Evolutionary conservation across 2,113 vertebrate genomes (phyloP), one percentile per base, ranked within the genome.

Genomic region (Baryphthengus martii): DNA sequence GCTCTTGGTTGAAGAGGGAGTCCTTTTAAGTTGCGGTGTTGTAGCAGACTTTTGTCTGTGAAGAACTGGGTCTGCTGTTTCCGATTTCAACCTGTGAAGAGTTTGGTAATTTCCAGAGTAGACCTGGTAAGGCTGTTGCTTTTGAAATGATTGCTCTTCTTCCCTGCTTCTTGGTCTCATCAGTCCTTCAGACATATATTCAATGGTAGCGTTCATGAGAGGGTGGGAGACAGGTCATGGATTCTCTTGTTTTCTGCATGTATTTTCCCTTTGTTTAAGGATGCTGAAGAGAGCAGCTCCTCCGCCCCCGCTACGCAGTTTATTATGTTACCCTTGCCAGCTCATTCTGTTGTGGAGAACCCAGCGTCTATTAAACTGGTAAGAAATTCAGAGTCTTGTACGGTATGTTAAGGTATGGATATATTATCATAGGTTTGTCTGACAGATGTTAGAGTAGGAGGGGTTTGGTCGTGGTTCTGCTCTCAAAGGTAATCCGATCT

Each of bases 301-400:
- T 96, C 98, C 80, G 83, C 97, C n/a, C 97, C 98, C 9, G 84
- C 98, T 67, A 93, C 98, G 33, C 98, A 99, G 68, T 97, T 99
- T 80, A 98, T 99, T 97, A 98, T 99, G 99, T 93, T 99, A 56
- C 98, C 99, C 67, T 88, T 99, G n/a, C 98, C 98, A 82, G 97
- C 98, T 85, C 98, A 97, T 85, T 97, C 98, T n/a, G 98, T 98
- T 63, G 96, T 98, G 93, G 98, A 98, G 91, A 97, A 97, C 63
- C 98, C 98, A 82, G 93, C 98, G 10, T 98, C 99, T 37, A 98
- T 99, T 97, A 99, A 99, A 98, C 98, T 99, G 98, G 99, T 99
- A 96, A 98, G 98, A 98, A 92, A 49, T 55, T 39, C 65, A 66
- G 52, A 42, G 14, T 40, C 42, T 67, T 86, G 3, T 31, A 1